Conservation (phyloP, 2,888 invertebrate genomes). For the Sericinus montela region DNA sequence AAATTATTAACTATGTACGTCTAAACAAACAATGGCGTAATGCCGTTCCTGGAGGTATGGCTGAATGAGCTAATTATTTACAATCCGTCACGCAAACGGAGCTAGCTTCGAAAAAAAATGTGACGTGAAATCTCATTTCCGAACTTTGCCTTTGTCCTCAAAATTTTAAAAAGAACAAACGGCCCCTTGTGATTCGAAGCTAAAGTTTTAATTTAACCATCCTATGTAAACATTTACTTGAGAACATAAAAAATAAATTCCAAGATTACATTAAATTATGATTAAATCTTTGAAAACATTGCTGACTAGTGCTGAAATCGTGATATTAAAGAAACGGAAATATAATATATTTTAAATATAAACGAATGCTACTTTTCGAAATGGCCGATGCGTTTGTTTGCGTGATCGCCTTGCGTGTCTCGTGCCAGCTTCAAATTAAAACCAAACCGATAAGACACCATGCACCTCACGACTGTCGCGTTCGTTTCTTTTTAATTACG, state of each 20-base stretch:
- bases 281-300: constrained; percentile 12
- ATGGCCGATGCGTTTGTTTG: constrained; percentile 57
- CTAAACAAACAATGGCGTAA: constrained; percentile 62
- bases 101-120: constrained; percentile 60
- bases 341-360: constrained; percentile 14
- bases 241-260: constrained; percentile 9
- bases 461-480: constrained; percentile 72
- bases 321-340: constrained; percentile 14
- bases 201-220: constrained; percentile 12
- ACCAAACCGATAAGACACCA: constrained; percentile 70
- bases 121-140: constrained; percentile 77
- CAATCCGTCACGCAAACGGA: constrained; percentile 70
- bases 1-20: constrained; percentile 48
- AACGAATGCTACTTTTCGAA: constrained; percentile 14
- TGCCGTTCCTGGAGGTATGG: constrained; percentile 57
- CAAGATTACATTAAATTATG: constrained; percentile 16
- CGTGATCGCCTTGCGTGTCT: constrained; percentile 74
- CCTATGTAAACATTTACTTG: constrained; percentile 2
- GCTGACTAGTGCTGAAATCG: constrained; percentile 15
- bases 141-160: constrained; percentile 60
- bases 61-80: constrained; percentile 75
- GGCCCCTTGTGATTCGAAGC: constrained; percentile 37
- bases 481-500: constrained; percentile 76
- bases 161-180: constrained; percentile 50
- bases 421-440: constrained; percentile 75